Evolutionary conservation across 2,888 invertebrate genomes (phyloP).

Genomic region (Athalia rosae): DNA sequence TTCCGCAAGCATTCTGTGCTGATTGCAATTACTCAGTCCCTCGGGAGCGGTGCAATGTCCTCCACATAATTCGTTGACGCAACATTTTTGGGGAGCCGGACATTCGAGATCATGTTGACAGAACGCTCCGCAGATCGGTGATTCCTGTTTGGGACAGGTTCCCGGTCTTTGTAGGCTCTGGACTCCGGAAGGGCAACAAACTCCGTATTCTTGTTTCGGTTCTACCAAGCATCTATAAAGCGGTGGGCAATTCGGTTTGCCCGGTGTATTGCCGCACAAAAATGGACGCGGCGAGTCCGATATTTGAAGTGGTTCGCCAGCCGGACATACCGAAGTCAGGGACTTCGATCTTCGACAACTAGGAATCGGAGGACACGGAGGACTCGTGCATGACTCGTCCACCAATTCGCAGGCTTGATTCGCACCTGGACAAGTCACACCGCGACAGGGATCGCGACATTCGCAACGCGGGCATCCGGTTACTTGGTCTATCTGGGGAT

Average conservation of each 20-base stretch:
- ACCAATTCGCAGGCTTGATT: slow-evolving; percentile 84
- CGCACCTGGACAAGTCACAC: slow-evolving; percentile 84
- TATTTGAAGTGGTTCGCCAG: slow-evolving; percentile 76
- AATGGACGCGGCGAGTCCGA: slow-evolving; percentile 85
- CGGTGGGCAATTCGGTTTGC: slow-evolving; percentile 89
- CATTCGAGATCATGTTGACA: slow-evolving; percentile 89
- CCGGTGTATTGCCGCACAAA: slow-evolving; percentile 86
- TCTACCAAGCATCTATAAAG: slow-evolving; percentile 88
- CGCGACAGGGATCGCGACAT: slow-evolving; percentile 88
- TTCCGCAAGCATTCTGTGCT: slow-evolving; percentile 86
- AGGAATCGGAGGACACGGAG: slow-evolving; percentile 90
- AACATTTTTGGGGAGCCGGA: slow-evolving; percentile 88
- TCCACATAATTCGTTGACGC: slow-evolving; percentile 83
- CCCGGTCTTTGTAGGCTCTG: slow-evolving; percentile 84
- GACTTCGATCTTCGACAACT: slow-evolving; percentile 86
- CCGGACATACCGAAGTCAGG: slow-evolving; percentile 85
- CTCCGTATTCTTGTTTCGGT: slow-evolving; percentile 89
- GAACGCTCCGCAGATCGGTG: slow-evolving; percentile 77
- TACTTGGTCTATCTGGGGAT: slow-evolving; percentile 63
- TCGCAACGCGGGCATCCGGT: slow-evolving; percentile 86
- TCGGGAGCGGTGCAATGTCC: slow-evolving; percentile 84
- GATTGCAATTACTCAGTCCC: slow-evolving; percentile 82
- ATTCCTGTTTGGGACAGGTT: slow-evolving; percentile 79
- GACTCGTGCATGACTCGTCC: slow-evolving; percentile 84
- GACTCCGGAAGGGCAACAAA: slow-evolving; percentile 88